These are phyloP conservation scores for Pitta sordida DNA, from an alignment of 2,113 vertebrate genomes.

Conservation along the genomic window DNA sequence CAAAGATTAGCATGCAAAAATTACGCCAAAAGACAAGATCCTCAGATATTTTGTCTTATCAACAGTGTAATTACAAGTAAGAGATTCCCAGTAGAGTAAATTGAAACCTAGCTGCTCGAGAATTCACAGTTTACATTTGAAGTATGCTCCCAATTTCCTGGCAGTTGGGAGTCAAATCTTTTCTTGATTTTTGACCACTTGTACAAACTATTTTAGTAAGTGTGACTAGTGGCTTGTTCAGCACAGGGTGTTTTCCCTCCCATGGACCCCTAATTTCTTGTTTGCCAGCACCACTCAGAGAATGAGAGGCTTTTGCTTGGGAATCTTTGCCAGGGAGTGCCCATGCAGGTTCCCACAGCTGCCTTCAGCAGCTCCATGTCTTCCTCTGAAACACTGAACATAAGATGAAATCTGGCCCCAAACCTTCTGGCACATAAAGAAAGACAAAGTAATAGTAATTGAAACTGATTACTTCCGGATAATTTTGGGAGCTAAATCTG, in stretches of 20 bases:
- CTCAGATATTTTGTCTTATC: not conserved
- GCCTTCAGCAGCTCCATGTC: not conserved
- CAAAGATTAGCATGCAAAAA: not conserved
- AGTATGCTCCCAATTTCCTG: not conserved
- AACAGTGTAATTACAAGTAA: not conserved
- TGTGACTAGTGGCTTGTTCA: not conserved
- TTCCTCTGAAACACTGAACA: not conserved
- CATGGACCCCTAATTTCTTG: not conserved
- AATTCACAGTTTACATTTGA: not conserved
- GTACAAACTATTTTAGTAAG: not conserved
- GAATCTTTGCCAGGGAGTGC: not conserved
- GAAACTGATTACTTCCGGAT: not conserved
- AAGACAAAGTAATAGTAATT: not conserved
- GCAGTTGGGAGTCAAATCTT: not conserved
- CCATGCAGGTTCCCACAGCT: not conserved
- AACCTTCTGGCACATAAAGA: not conserved
- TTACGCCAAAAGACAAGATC: not conserved
- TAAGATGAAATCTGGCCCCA: not conserved
- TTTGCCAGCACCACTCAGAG: not conserved
- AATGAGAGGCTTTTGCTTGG: not conserved
- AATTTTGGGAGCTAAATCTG: not conserved
- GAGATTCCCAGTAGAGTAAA: not conserved
- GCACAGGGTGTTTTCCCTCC: not conserved
- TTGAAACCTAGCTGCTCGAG: not conserved
- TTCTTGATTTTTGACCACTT: not conserved